Conservation (phyloP, 2,888 invertebrate species). For the Steinernema scapterisci region DNA sequence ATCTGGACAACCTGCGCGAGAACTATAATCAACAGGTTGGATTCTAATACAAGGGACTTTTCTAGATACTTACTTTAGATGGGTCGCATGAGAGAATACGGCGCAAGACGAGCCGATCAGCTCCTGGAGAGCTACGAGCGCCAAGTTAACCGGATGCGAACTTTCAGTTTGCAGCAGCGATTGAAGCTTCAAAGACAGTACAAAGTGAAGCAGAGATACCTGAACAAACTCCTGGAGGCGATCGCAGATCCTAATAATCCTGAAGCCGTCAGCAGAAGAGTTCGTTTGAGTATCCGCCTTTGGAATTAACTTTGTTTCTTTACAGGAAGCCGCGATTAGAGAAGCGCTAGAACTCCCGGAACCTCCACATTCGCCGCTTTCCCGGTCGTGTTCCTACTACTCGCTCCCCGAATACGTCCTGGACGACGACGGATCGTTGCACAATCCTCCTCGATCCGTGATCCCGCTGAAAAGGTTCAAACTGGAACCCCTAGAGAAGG, state of each 20-base stretch:
- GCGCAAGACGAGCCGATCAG: conserved; percentile 79
- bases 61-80: conserved; percentile 36
- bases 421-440: conserved; percentile 55
- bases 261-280: conserved; percentile 55
- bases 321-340: conserved; percentile 60
- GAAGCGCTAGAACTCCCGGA: conserved; percentile 59
- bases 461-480: conserved; percentile 22
- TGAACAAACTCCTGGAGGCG: conserved; percentile 64
- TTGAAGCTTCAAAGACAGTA: conserved; percentile 67
- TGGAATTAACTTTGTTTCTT: conserved; percentile 8
- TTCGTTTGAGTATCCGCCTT: background rate
- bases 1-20: conserved; percentile 63
- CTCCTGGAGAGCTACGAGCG: conserved; percentile 89
- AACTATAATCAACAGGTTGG: conserved; percentile 59
- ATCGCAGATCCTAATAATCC: conserved; percentile 53
- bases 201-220: conserved; percentile 60
- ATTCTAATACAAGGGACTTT: background rate
- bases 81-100: conserved; percentile 77
- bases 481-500: too few species aligned
- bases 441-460: conserved; percentile 23
- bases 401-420: conserved; percentile 65
- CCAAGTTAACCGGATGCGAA: conserved; percentile 73
- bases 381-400: conserved; percentile 59
- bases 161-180: conserved; percentile 66
- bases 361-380: conserved; percentile 40